Evolutionary conservation across 2,113 vertebrate species (phyloP).

Genomic region (Lipophrys pholis): DNA sequence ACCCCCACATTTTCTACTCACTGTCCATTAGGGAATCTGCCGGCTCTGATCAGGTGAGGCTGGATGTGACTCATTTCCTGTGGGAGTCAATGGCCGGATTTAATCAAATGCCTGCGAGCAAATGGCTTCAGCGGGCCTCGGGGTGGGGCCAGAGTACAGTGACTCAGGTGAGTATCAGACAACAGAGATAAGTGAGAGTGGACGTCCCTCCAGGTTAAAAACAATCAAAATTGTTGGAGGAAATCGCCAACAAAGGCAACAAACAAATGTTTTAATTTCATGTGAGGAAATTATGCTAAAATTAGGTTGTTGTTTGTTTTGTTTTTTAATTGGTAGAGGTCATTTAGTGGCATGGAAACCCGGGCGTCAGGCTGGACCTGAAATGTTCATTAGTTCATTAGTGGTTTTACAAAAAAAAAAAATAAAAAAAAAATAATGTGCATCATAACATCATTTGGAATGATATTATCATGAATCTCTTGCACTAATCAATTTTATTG

Average conservation of each 20-base stretch:
- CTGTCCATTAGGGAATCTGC: conserved; percentile 54
- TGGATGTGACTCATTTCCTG: conserved; percentile 62
- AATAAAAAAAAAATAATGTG: too few relatives aligned
- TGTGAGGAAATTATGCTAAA: too few relatives aligned
- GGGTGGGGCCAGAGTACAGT: conserved; percentile 22
- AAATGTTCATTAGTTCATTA: too few relatives aligned
- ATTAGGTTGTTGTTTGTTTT: too few relatives aligned
- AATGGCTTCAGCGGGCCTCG: conserved; percentile 55
- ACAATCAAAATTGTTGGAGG: neutral
- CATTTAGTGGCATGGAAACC: too few relatives aligned
- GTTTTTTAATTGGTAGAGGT: too few relatives aligned
- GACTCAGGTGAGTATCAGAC: conserved; percentile 33
- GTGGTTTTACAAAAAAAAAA: too few relatives aligned
- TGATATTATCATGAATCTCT: too few relatives aligned
- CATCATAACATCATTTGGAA: too few relatives aligned
- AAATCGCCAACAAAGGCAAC: neutral
- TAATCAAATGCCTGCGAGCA: conserved; percentile 62
- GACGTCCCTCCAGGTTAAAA: conserved; percentile 8
- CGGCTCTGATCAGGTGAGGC: conserved; percentile 61
- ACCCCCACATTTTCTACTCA: conserved; percentile 12
- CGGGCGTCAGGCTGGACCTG: too few relatives aligned
- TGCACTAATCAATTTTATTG: too few relatives aligned
- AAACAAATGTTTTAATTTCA: neutral
- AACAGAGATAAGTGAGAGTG: conserved; percentile 34
- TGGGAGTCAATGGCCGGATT: conserved; percentile 68